Conservation (phyloP, 2,113 vertebrate genomes). For the Steatornis caripensis region DNA sequence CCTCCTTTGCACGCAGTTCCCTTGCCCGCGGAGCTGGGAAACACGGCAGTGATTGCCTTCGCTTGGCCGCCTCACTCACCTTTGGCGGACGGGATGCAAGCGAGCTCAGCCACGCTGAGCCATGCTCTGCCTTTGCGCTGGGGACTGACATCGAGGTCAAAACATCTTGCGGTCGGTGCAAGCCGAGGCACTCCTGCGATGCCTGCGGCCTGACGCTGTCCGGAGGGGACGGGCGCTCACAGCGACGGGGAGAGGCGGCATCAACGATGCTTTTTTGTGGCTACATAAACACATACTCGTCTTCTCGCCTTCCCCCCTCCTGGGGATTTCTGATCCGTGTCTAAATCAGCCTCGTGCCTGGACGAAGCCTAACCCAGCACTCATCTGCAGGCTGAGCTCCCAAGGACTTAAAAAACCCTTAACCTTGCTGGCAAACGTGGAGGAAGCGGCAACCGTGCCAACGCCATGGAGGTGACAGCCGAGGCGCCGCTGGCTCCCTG, state of each 20-base stretch:
- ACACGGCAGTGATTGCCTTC: neutral
- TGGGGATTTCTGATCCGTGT: neutral
- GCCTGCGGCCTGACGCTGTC: neutral
- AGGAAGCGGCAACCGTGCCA: neutral
- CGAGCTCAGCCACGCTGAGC: neutral
- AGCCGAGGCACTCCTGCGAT: neutral
- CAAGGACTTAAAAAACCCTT: neutral
- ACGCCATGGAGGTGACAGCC: neutral
- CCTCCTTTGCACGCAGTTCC: neutral
- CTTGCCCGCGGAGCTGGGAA: neutral
- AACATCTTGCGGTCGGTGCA: neutral
- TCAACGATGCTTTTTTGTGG: neutral
- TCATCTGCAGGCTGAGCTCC: neutral
- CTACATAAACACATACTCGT: neutral
- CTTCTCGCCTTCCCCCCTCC: neutral
- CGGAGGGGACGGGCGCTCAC: accelerated
- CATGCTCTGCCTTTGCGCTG: neutral
- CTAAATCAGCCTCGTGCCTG: neutral
- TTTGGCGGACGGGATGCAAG: neutral
- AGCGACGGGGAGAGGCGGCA: neutral
- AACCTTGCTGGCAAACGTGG: accelerated
- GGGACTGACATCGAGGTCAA: neutral
- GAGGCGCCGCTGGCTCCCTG: neutral
- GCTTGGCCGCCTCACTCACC: no score
- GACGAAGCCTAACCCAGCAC: neutral